Evolutionary conservation across 2,113 vertebrate genomes (phyloP), one percentile per base, ranked within the genome.

Genomic region (Xiphorhynchus elegans): DNA sequence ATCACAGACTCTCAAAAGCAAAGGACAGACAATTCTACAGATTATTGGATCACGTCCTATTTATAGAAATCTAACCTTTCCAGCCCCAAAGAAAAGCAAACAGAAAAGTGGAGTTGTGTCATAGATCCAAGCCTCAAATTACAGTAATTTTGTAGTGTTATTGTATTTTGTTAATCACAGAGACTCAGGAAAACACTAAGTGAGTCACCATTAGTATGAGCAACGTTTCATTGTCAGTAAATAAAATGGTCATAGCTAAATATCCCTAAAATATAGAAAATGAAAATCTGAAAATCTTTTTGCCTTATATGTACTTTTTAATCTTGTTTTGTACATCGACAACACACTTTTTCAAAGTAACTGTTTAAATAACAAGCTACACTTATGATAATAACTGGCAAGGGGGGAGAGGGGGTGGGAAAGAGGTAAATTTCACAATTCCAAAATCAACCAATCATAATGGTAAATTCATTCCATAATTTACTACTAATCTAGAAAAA

Each of bases 41-140:
- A 94, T 95, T 97, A 97, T 96, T 97, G 73, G 78, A 97, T 95
- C 84, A 87, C 82, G 62, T 95, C 33, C 88, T 97, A 93, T 96
- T 97, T 97, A 95, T 95, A 97, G 92, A 90, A 93, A 94, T 87
- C 53, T 86, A 98, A 97, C 72, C 95, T 97, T 96, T 97, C 89
- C 85, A 96, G 76, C 46, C 42, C 83, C 47, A 87, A 89, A 94
- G 88, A 87, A 92, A 96, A 75, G 76, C 79, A 95, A 95, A 93
- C n/a, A 93, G 66, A 94, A 96, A 88, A 87, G 53, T 62, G 90
- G 72, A 64, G 39, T 40, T 1, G 0, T 94, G 67, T 87, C 84
- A 96, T 79, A 93, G 66, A 93, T 95, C 80, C 66, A 82, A 91
- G 59, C 39, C 67, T 59, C 35, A 93, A 95, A 90, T 95, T 93